Conservation (phyloP, 2,113 vertebrate genomes). For the Cavia porcellus region DNA sequence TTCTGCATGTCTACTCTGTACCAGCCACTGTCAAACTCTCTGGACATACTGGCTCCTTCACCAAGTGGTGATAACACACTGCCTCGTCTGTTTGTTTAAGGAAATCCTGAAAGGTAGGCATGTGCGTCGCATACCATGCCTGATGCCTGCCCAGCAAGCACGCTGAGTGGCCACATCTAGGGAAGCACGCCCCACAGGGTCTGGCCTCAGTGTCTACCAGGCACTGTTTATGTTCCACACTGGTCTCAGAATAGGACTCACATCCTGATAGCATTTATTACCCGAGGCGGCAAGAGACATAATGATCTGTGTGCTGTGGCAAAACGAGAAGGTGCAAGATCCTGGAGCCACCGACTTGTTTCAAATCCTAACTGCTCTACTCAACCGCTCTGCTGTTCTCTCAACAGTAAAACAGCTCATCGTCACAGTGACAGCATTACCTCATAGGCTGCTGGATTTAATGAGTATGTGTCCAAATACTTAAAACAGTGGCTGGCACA, state of each 20-base stretch:
- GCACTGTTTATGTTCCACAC: background rate
- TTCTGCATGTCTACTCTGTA: background rate
- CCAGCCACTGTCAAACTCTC: background rate
- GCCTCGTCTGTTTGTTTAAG: background rate
- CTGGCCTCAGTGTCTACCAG: background rate
- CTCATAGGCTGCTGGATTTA: background rate
- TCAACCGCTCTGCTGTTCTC: background rate
- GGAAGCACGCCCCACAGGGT: background rate
- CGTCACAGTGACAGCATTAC: background rate
- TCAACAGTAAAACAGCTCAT: background rate
- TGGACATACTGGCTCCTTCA: background rate
- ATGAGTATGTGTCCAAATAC: background rate
- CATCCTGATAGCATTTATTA: background rate
- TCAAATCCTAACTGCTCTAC: conserved; percentile 25
- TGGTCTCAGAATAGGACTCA: background rate
- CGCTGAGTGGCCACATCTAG: background rate
- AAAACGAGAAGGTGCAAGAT: background rate
- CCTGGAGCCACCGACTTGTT: background rate
- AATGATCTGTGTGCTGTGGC: background rate
- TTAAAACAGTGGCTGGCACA: background rate
- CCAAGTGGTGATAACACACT: background rate
- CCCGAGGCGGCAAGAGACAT: background rate
- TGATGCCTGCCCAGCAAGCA: background rate
- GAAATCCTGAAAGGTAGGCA: background rate
- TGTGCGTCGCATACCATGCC: background rate